A percentile compares a stretch with the other conserved stretches of the same genome.
phyloP scores from a whole-genome alignment of 1,140 invertebrate genomes.

The Phortica variegata region DNA sequence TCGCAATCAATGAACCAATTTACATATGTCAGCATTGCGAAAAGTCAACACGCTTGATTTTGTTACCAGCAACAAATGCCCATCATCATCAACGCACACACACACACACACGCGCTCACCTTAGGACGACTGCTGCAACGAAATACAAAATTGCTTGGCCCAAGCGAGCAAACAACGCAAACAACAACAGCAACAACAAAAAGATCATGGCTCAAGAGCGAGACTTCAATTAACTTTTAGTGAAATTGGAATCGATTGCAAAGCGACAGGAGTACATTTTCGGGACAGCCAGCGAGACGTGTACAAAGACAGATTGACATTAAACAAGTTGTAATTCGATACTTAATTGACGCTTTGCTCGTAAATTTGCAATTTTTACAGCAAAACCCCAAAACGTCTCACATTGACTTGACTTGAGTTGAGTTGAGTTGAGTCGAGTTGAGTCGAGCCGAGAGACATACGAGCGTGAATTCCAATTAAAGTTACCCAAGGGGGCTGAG shows the following conservation, averaged over 20 bases:
- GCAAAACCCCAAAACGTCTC: slow-evolving; percentile 1
- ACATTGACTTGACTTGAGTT: neutral
- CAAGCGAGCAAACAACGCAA: neutral
- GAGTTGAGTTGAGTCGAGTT: neutral
- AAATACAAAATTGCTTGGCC: no score
- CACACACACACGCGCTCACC: neutral
- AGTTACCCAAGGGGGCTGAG: slow-evolving; percentile 46
- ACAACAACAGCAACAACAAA: no score
- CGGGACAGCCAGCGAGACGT: slow-evolving; percentile 20
- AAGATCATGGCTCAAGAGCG: slow-evolving; percentile 6
- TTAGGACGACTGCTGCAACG: no score
- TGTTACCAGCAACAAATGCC: neutral
- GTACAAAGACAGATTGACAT: slow-evolving; percentile 50
- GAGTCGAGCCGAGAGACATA: neutral
- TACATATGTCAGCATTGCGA: slow-evolving; percentile 12
- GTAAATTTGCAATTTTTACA: slow-evolving; percentile 53
- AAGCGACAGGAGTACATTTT: slow-evolving; percentile 7
- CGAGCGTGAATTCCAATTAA: slow-evolving; percentile 41
- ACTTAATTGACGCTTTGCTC: slow-evolving; percentile 57
- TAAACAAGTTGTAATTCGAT: slow-evolving; percentile 58
- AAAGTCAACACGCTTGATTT: slow-evolving; percentile 21
- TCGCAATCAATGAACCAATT: neutral
- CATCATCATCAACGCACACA: neutral
- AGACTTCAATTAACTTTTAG: slow-evolving; percentile 23
- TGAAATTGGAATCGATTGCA: slow-evolving; percentile 17